Evolutionary conservation across 2,888 invertebrate species (phyloP).

Genomic region (Antitype chi): DNA sequence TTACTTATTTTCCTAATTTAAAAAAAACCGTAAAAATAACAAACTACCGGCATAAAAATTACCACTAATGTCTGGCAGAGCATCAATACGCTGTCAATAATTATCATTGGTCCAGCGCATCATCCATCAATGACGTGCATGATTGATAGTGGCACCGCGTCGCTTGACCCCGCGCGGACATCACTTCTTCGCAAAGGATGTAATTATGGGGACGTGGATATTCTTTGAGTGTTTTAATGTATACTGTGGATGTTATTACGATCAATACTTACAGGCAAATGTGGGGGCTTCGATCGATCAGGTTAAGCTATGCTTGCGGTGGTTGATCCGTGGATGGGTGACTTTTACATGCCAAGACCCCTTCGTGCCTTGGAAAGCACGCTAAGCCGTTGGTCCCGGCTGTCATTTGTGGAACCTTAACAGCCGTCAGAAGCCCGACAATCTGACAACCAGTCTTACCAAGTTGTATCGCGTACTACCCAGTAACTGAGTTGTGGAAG

Average conservation of each 20-base stretch:
- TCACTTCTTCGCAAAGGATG: constrained; percentile 44
- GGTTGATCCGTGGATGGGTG: too few species aligned
- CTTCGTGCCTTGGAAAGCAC: too few species aligned
- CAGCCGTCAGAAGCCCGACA: too few species aligned
- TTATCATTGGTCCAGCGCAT: constrained; percentile 48
- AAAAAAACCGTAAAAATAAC: constrained; percentile 14
- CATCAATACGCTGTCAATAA: constrained; percentile 61
- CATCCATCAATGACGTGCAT: constrained; percentile 59
- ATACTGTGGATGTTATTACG: constrained; percentile 5
- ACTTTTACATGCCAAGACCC: too few species aligned
- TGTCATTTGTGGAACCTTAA: too few species aligned
- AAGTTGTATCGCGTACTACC: too few species aligned
- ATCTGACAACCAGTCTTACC: too few species aligned
- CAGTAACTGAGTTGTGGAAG: too few species aligned
- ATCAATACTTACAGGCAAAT: not conserved
- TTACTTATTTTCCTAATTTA: too few species aligned
- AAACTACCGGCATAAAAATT: constrained; percentile 32
- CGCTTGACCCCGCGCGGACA: constrained; percentile 65
- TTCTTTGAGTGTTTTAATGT: constrained; percentile 11
- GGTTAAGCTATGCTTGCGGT: too few species aligned
- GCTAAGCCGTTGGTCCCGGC: too few species aligned
- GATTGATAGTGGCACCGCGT: constrained; percentile 64
- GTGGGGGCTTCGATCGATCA: too few species aligned
- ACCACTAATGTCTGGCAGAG: constrained; percentile 29
- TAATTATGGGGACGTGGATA: constrained; percentile 48